Percentiles rank a stretch among this genome's conserved stretches.
phyloP scores from a whole-genome alignment of 2,113 vertebrate genomes.

The Hepsetus odoe region DNA sequence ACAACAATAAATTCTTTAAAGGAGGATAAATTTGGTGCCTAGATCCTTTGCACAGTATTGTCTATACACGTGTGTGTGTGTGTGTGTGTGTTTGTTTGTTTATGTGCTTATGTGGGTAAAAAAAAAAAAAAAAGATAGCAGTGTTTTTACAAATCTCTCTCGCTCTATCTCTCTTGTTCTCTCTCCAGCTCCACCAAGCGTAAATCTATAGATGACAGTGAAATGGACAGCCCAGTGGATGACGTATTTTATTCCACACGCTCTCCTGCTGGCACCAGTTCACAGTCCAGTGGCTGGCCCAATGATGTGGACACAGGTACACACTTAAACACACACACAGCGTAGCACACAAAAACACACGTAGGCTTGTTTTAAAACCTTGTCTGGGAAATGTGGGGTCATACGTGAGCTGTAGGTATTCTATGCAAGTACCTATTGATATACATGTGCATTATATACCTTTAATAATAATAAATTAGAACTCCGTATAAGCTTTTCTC shows the following conservation, averaged over 20 bases:
- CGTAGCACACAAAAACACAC: neutral
- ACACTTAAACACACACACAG: conserved; percentile 51
- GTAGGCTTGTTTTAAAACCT: neutral
- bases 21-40: too few relatives aligned
- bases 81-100: neutral
- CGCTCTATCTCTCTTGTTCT: neutral
- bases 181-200: conserved; percentile 87
- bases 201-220: conserved; percentile 94
- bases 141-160: neutral
- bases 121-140: too few relatives aligned
- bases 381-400: too few relatives aligned
- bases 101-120: neutral
- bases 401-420: too few relatives aligned
- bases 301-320: conserved; percentile 92
- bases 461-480: too few relatives aligned
- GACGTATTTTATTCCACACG: conserved; percentile 93
- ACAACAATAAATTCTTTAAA: too few relatives aligned
- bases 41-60: too few relatives aligned
- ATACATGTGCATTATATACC: too few relatives aligned
- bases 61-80: neutral
- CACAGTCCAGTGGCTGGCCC: conserved; percentile 90
- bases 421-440: too few relatives aligned
- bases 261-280: conserved; percentile 89
- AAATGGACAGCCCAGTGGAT: conserved; percentile 94
- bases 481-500: too few relatives aligned